These are phyloP conservation scores for Siphamia tubifer DNA, from an alignment of 2,113 vertebrate species.

Conservation along the genomic window DNA sequence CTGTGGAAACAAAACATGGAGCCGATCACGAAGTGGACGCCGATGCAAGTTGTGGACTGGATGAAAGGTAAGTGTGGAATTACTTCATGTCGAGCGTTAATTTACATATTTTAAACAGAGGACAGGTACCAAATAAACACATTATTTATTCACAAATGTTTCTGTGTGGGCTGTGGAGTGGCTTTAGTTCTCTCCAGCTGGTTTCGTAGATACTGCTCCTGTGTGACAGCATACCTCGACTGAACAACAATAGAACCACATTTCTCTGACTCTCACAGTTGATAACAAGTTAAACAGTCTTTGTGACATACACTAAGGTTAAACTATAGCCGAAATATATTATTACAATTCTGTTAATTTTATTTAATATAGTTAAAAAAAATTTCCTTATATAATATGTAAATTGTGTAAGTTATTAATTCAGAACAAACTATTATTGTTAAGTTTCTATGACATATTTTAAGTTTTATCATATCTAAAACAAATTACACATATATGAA, in stretches of 20 bases:
- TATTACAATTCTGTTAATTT: too few species aligned
- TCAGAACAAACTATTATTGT: too few species aligned
- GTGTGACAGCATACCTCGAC: conserved; percentile 57
- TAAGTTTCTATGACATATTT: too few species aligned
- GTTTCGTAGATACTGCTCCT: conserved; percentile 76
- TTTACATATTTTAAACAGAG: background rate
- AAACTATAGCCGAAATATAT: too few species aligned
- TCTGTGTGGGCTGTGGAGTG: background rate
- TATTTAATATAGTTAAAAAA: too few species aligned
- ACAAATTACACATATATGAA: too few species aligned
- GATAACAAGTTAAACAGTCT: background rate
- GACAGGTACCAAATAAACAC: rapidly evolving
- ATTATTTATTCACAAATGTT: background rate
- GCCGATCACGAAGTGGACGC: conserved; percentile 83
- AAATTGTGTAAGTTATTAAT: too few species aligned
- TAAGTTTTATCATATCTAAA: too few species aligned
- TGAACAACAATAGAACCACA: conserved; percentile 42
- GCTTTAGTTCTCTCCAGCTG: conserved; percentile 7
- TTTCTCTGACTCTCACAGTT: conserved; percentile 1
- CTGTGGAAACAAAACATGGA: conserved; percentile 69
- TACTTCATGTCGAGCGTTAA: background rate
- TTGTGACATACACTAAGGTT: too few species aligned
- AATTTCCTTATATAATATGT: too few species aligned
- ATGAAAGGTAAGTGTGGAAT: conserved; percentile 75
- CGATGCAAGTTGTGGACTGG: conserved; percentile 83